Percentiles rank a stretch among this genome's conserved stretches.
Conservation (phyloP, 2,888 invertebrate genomes). For the Nowickia ferox region DNA sequence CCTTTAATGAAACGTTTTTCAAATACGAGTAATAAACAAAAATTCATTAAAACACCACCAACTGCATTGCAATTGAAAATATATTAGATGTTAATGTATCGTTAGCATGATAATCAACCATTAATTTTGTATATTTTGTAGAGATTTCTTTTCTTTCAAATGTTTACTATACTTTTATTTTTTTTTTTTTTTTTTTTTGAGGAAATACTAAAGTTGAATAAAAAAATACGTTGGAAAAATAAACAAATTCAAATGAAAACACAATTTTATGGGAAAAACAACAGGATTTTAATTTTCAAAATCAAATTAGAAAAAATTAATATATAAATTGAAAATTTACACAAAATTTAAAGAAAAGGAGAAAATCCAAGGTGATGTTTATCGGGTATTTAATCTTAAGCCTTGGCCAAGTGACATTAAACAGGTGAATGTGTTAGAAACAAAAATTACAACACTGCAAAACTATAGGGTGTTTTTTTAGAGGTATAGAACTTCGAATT, state of each 20-base stretch:
- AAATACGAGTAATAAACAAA: constrained; percentile 35
- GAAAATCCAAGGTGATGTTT: too few relatives aligned
- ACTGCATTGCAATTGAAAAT: constrained; percentile 56
- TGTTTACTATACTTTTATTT: constrained; percentile 60
- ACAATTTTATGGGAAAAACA: constrained; percentile 22
- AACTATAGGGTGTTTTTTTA: too few relatives aligned
- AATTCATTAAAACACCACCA: constrained; percentile 15
- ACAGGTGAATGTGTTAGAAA: too few relatives aligned
- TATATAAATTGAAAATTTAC: background rate
- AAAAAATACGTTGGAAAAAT: constrained; percentile 6
- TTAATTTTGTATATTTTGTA: constrained; percentile 50
- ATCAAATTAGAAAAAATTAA: background rate
- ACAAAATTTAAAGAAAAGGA: background rate
- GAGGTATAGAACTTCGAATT: too few relatives aligned
- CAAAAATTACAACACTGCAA: too few relatives aligned
- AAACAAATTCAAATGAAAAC: constrained; percentile 22
- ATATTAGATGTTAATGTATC: constrained; percentile 50
- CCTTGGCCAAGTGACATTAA: too few relatives aligned
- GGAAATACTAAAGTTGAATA: background rate
- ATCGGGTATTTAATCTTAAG: too few relatives aligned
- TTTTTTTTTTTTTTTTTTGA: background rate
- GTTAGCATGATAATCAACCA: constrained; percentile 65
- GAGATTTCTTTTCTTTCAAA: constrained; percentile 36
- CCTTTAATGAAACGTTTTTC: constrained; percentile 6
- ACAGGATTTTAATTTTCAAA: background rate